phyloP scores from a whole-genome alignment of 2,888 invertebrate genomes.

The Hypselothyrea guttata region DNA sequence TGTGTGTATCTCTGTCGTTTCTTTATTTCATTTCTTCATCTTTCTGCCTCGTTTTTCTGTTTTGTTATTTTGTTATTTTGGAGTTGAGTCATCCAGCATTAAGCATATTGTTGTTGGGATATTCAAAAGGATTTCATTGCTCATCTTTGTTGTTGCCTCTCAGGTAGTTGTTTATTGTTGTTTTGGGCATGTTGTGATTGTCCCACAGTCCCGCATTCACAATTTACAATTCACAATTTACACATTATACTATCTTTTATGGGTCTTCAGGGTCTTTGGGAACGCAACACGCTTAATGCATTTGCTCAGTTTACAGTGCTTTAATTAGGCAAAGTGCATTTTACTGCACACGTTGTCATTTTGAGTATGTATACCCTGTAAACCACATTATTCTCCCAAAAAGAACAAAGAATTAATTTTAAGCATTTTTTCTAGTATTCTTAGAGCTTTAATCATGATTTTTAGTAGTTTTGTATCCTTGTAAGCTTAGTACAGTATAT shows the following conservation, averaged over 20 bases:
- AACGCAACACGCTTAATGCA: slow-evolving; percentile 47
- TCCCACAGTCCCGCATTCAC: slow-evolving; percentile 34
- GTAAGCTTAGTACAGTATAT: no score
- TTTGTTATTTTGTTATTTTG: slow-evolving; percentile 15
- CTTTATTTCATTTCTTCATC: slow-evolving; percentile 74
- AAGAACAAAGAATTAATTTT: no score
- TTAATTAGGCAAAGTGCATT: slow-evolving; percentile 67
- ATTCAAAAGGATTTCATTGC: slow-evolving; percentile 75
- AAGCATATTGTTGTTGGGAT: slow-evolving; percentile 52
- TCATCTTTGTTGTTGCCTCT: slow-evolving; percentile 38
- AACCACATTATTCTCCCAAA: no score
- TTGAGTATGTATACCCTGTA: no score
- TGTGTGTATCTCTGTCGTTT: slow-evolving; percentile 52
- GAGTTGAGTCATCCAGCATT: slow-evolving; percentile 72
- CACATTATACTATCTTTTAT: slow-evolving; percentile 6
- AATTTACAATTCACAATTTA: slow-evolving; percentile 27
- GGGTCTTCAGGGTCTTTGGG: slow-evolving; percentile 9
- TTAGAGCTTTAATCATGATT: no score
- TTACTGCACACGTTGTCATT: not conserved
- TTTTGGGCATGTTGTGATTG: slow-evolving; percentile 51
- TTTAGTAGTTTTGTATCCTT: no score
- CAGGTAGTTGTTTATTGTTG: slow-evolving; percentile 44
- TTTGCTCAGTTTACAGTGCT: slow-evolving; percentile 39
- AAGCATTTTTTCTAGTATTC: no score
- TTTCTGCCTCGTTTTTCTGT: slow-evolving; percentile 33